Conservation (phyloP, 2,113 vertebrate genomes). For the Hippopotamus amphibius region DNA sequence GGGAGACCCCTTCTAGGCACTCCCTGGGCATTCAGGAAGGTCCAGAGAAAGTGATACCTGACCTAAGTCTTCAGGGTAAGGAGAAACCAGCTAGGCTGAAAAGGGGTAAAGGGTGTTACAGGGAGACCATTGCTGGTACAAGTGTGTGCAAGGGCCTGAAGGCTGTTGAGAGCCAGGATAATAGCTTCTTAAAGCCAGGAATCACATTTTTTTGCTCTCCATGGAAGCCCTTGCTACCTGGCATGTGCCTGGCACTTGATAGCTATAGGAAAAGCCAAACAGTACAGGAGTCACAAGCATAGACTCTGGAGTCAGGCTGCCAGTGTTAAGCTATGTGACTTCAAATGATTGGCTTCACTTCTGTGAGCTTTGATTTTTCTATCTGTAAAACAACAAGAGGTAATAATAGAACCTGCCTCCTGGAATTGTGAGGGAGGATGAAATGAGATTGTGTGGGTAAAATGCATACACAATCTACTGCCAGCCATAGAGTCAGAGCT, state of each 20-base stretch:
- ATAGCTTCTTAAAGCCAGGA: neutral
- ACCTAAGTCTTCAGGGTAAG: neutral
- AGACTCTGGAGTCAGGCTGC: neutral
- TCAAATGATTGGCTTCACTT: neutral
- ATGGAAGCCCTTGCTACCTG: neutral
- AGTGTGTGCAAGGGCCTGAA: neutral
- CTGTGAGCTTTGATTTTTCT: neutral
- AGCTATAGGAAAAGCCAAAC: neutral
- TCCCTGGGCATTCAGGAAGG: neutral
- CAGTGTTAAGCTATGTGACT: neutral
- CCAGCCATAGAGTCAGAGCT: neutral
- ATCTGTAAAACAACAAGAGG: neutral
- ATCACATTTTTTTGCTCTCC: neutral
- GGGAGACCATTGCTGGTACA: neutral
- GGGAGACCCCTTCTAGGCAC: neutral
- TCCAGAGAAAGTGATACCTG: neutral
- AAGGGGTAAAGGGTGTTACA: neutral
- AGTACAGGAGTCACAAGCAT: neutral
- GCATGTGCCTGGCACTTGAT: rapidly evolving
- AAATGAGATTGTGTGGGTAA: neutral
- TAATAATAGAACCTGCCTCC: neutral
- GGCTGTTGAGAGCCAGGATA: neutral
- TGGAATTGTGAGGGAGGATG: neutral
- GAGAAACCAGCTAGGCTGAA: neutral
- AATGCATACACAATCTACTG: neutral